Percentiles rank a stretch among this genome's conserved stretches.
These are phyloP conservation scores for Prenolepis imparis DNA, from an alignment of 2,888 invertebrate species.

Conservation along the genomic window DNA sequence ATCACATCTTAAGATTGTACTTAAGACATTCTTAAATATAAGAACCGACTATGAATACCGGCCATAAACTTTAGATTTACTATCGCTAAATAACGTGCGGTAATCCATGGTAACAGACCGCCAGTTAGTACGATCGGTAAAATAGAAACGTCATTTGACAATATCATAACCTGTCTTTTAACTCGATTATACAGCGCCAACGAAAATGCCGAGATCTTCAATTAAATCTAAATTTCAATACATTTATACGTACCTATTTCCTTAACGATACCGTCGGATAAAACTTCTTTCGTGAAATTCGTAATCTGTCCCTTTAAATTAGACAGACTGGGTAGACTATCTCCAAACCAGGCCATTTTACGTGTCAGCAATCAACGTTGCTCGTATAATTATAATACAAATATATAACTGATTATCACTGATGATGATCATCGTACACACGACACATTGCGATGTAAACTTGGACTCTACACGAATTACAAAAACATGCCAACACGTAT, in stretches of 20 bases:
- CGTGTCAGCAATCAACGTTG: constrained; percentile 78
- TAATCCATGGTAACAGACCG: no score
- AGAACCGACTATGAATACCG: no score
- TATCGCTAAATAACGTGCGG: no score
- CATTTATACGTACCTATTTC: constrained; percentile 87
- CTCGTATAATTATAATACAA: constrained; percentile 46
- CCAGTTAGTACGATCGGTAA: constrained; percentile 78
- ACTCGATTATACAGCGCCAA: background rate
- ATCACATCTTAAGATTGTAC: no score
- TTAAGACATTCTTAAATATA: no score
- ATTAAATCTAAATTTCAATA: background rate
- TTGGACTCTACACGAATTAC: constrained; percentile 60
- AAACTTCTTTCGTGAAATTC: constrained; percentile 95
- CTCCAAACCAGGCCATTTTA: constrained; percentile 86
- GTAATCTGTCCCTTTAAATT: constrained; percentile 95
- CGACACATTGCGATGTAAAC: constrained; percentile 61
- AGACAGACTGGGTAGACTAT: constrained; percentile 84
- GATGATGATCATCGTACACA: constrained; percentile 41
- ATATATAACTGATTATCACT: constrained; percentile 41
- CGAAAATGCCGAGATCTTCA: constrained; percentile 22
- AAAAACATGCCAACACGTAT: constrained; percentile 69
- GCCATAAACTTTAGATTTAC: no score
- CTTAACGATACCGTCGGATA: constrained; percentile 91
- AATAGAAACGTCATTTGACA: constrained; percentile 83
- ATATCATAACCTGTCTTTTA: constrained; percentile 73